Conservation (phyloP, 1,140 invertebrate species). For the Drosophila miranda region DNA sequence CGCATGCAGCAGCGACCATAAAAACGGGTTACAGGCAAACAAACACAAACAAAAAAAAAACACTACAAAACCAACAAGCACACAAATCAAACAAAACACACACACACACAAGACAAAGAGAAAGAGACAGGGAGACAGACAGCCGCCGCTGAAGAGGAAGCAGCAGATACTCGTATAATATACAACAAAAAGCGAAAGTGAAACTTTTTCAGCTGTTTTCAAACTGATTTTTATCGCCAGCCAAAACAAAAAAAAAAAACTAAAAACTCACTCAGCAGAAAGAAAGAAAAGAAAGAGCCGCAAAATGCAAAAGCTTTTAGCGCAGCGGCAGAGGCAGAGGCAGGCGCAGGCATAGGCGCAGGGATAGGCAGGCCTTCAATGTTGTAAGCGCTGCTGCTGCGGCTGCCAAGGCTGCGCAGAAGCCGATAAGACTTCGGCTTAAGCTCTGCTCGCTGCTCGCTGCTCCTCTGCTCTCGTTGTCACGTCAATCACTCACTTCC, state of each 20-base stretch:
- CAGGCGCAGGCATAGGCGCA: no score
- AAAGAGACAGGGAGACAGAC: constrained; percentile 14
- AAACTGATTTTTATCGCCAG: constrained; percentile 70
- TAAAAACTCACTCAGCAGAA: constrained; percentile 44
- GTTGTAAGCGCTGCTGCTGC: constrained; percentile 8
- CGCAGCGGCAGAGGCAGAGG: not conserved
- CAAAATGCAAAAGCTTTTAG: constrained; percentile 20
- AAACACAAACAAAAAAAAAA: constrained; percentile 26
- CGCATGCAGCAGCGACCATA: constrained; percentile 37
- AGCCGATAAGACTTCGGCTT: no score
- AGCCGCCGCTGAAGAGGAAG: constrained; percentile 47
- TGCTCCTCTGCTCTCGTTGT: no score
- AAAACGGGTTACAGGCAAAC: constrained; percentile 47
- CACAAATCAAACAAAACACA: constrained; percentile 51
- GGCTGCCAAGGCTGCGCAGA: not conserved
- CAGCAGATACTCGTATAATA: constrained; percentile 15
- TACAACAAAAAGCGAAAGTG: constrained; percentile 79
- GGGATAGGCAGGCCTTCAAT: no score
- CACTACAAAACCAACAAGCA: constrained; percentile 46
- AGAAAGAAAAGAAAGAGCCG: constrained; percentile 11
- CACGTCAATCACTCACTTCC: no score
- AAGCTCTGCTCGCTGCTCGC: no score
- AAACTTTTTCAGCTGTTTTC: constrained; percentile 77
- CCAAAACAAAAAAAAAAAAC: not conserved
- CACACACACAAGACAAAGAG: constrained; percentile 6